Base-by-base conservation (phyloP, 2,113 vertebrate genomes). In the Myotis davidii region DNA sequence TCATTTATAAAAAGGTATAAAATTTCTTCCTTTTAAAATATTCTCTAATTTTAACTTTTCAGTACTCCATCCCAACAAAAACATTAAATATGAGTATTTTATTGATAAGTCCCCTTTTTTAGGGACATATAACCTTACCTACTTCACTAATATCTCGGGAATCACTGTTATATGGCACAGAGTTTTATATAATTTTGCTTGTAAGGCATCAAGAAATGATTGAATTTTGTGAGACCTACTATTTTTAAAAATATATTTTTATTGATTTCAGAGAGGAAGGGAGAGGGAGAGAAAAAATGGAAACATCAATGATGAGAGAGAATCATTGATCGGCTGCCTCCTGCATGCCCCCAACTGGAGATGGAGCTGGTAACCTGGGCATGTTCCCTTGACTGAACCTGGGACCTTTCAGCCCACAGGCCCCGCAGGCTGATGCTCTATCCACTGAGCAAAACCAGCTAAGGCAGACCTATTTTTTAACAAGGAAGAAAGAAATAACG, bases 1-100 rank as follows among this genome's bases (percentile, higher is more conserved):
- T 85, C 17, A 45, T 18, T 84, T 88, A 74, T 4, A 48, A 14
- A 69, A 85, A 61, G 34, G n/a, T 20, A 23, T 85, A 67, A 34
- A 64, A 4, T 77, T 37, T 85, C 20, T 91, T 93, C 85, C 81
- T 83, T 77, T 94, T 61, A 84, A 87, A 84, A 67, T 84, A 56
- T 29, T 73, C 12, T 52, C 2, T 88, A 84, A 37, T 73, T 48
- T 74, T n/a, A 85, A 79, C n/a, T 34, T 78, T 79, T 52, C 29
- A 10, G 18, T 85, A 27, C 25, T 84, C 17, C 16, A 29, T 74
- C 14, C 56, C 32, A 54, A 65, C 32, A 54, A 34, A 69, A 64
- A 21, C 9, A 27, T 27, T 32, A 50, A 70, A 20, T 70, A 65
- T 73, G 39, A 88, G 34, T 67, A 69, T 92, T 2, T 34, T 54